Evolutionary conservation across 2,113 vertebrate genomes (phyloP).

Genomic region (Rana temporaria): DNA sequence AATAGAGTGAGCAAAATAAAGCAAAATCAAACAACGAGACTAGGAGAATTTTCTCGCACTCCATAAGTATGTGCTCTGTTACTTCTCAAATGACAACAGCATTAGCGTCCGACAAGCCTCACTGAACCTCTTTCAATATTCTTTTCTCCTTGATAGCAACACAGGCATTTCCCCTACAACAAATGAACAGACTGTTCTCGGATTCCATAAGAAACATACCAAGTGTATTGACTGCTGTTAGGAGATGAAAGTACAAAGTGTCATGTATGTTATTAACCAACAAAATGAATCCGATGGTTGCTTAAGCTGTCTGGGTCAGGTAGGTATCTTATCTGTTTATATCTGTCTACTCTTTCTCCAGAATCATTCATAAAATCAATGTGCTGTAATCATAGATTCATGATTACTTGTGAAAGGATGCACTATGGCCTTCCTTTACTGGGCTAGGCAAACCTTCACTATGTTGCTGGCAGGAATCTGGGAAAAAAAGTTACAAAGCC

Average conservation of each 20-base stretch:
- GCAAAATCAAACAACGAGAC: conserved; percentile 47
- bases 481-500: conserved; percentile 21
- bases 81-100: conserved; percentile 54
- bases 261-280: conserved; percentile 30
- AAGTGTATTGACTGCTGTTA: conserved; percentile 42
- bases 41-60: conserved; percentile 42
- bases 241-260: conserved; percentile 42
- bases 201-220: conserved; percentile 46
- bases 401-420: not conserved
- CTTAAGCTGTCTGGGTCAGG: conserved; percentile 23
- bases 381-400: not conserved
- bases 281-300: conserved; percentile 38
- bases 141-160: conserved; percentile 46
- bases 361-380: not conserved
- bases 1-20: conserved; percentile 49
- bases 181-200: conserved; percentile 41
- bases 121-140: conserved; percentile 45
- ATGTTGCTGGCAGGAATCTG: conserved; percentile 22
- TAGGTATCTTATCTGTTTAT: conserved; percentile 27
- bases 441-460: not conserved
- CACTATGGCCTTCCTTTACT: conserved; percentile 20
- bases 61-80: conserved; percentile 47
- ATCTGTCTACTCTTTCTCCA: not conserved
- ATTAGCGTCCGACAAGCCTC: conserved; percentile 48
- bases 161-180: conserved; percentile 42